phyloP scores from a whole-genome alignment of 2,113 vertebrate genomes.

The Sinocyclocheilus anshuiensis region DNA sequence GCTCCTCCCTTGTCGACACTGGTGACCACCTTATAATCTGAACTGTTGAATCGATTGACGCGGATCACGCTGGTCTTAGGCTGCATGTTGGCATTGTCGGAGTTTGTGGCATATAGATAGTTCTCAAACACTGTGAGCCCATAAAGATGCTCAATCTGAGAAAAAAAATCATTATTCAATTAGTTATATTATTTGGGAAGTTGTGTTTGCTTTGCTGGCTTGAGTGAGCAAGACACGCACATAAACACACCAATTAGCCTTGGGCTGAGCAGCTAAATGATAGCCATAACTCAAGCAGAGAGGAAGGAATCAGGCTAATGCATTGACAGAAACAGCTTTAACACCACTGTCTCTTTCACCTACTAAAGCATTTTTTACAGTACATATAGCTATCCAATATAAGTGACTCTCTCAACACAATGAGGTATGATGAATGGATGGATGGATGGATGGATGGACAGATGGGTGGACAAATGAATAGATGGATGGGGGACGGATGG shows the following conservation, averaged over 20 bases:
- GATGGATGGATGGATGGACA: background rate
- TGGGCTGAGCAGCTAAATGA: slow-evolving; percentile 62
- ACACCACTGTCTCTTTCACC: slow-evolving; percentile 50
- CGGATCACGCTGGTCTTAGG: slow-evolving; percentile 96
- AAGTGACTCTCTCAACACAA: background rate
- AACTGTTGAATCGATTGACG: slow-evolving; percentile 96
- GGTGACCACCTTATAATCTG: slow-evolving; percentile 95
- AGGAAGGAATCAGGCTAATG: too few relatives aligned
- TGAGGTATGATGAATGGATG: background rate
- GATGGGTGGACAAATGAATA: background rate
- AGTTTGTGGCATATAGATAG: slow-evolving; percentile 97
- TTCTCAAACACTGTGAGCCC: slow-evolving; percentile 96
- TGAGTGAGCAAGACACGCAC: background rate
- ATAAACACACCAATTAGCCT: slow-evolving; percentile 41
- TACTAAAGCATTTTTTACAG: slow-evolving; percentile 4
- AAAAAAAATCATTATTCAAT: background rate
- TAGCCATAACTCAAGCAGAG: slow-evolving; percentile 62
- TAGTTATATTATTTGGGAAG: background rate
- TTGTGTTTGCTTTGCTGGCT: background rate
- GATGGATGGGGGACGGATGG: background rate
- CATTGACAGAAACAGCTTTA: too few relatives aligned
- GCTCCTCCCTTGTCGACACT: slow-evolving; percentile 96
- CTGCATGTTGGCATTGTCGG: slow-evolving; percentile 93
- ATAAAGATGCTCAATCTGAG: slow-evolving; percentile 90
- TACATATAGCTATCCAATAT: background rate